These are phyloP conservation scores for Venusia cambrica DNA, from an alignment of 2,888 invertebrate species.

Conservation along the genomic window DNA sequence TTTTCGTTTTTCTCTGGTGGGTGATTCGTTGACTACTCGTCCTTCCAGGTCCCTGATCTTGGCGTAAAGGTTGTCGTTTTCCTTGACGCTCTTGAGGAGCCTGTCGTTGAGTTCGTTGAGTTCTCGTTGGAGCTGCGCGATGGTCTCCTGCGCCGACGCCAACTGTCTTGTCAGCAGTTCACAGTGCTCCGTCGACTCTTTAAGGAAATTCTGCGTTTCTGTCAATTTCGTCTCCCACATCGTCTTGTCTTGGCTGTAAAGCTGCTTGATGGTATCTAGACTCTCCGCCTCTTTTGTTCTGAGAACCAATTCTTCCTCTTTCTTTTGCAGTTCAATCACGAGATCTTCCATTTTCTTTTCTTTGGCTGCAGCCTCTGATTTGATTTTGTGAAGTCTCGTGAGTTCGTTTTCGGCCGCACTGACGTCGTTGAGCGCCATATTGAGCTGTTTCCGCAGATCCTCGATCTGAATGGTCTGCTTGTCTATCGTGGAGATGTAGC, in stretches of 20 bases:
- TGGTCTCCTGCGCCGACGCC: constrained; percentile 82
- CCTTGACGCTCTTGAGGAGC: constrained; percentile 86
- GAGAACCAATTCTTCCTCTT: constrained; percentile 87
- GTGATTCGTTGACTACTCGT: constrained; percentile 69
- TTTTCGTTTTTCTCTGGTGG: constrained; percentile 81
- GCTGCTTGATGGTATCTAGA: constrained; percentile 80
- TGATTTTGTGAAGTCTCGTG: constrained; percentile 84
- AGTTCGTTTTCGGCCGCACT: constrained; percentile 87
- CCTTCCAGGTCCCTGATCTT: constrained; percentile 88
- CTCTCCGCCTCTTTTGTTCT: constrained; percentile 87
- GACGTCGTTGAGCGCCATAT: constrained; percentile 82
- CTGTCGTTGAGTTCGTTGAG: constrained; percentile 84
- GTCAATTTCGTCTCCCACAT: constrained; percentile 84
- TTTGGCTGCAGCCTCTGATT: constrained; percentile 85
- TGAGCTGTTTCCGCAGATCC: constrained; percentile 86
- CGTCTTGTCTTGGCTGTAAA: constrained; percentile 84
- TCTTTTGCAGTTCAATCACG: constrained; percentile 86
- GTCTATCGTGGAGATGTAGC: constrained; percentile 80
- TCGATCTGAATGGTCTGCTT: constrained; percentile 85
- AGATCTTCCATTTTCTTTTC: constrained; percentile 90
- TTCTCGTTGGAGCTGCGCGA: constrained; percentile 85
- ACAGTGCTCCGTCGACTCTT: constrained; percentile 85
- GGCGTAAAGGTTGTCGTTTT: constrained; percentile 87
- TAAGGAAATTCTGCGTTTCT: constrained; percentile 84
- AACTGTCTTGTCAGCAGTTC: constrained; percentile 84